Evolutionary conservation across 2,888 invertebrate genomes (phyloP).

Genomic region (Sturmia bella): DNA sequence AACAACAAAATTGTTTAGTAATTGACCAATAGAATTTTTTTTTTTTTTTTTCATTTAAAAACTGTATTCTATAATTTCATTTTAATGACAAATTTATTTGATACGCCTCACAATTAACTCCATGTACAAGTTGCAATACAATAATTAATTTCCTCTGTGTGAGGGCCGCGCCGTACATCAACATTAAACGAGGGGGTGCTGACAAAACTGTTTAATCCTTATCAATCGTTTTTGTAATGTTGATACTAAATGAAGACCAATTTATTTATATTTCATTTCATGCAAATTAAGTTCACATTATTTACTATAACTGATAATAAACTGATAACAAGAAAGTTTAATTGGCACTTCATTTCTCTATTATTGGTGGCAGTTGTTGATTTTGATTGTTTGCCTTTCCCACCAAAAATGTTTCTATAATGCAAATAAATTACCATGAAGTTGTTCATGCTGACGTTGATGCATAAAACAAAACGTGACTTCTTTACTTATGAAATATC

Average conservation of each 20-base stretch:
- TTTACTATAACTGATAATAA: slow-evolving; percentile 51
- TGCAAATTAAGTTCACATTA: slow-evolving; percentile 53
- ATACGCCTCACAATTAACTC: no score
- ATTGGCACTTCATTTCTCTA: slow-evolving; percentile 6
- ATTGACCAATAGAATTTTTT: no score
- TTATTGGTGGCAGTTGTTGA: slow-evolving; percentile 16
- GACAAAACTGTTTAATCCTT: not conserved
- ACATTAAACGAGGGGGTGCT: no score
- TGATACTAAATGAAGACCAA: not conserved
- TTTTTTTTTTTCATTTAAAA: no score
- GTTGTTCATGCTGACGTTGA: slow-evolving; percentile 17
- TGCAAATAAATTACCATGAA: slow-evolving; percentile 32
- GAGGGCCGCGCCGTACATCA: no score
- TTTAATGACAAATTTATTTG: no score
- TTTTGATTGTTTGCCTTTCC: slow-evolving; percentile 45
- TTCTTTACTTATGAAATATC: slow-evolving; percentile 31
- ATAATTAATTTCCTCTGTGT: no score
- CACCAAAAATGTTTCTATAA: slow-evolving; percentile 12
- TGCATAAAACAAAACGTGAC: slow-evolving; percentile 47
- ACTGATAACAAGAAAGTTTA: slow-evolving; percentile 46
- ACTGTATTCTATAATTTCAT: no score
- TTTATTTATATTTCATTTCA: slow-evolving; percentile 14
- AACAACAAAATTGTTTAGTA: no score
- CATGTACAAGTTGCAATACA: no score
- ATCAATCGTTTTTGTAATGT: not conserved